phyloP scores from a whole-genome alignment of 2,797 vertebrate genomes.

The Crenuchus spilurus region DNA sequence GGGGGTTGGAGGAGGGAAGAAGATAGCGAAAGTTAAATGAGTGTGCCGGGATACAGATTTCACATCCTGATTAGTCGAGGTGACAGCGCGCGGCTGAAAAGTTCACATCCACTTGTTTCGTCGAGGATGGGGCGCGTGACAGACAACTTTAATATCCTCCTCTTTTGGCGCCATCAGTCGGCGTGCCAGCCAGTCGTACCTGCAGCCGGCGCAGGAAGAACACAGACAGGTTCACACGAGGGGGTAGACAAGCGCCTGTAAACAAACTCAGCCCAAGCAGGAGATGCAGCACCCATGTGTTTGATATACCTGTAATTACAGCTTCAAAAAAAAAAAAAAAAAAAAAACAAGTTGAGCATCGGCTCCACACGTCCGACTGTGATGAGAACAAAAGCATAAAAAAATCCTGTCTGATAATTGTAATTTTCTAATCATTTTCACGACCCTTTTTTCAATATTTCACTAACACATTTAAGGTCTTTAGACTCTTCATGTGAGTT shows the following conservation, averaged over 20 bases:
- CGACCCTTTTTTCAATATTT: conserved; percentile 6
- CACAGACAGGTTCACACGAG: conserved; percentile 75
- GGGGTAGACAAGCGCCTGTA: conserved; percentile 75
- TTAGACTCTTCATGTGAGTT: not conserved
- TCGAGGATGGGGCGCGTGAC: conserved; percentile 77
- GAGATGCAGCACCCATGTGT: conserved; percentile 70
- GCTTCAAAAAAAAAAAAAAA: conserved; percentile 45
- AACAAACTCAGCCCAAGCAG: conserved; percentile 77
- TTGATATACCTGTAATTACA: conserved; percentile 63
- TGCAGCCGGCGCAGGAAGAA: conserved; percentile 73
- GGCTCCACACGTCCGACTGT: conserved; percentile 38
- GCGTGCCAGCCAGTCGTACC: conserved; percentile 73
- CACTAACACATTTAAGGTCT: not conserved
- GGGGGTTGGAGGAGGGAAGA: conserved; percentile 47
- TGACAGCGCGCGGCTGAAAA: conserved; percentile 83
- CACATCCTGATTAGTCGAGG: conserved; percentile 89
- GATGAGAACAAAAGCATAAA: conserved; percentile 37
- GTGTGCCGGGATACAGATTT: conserved; percentile 89
- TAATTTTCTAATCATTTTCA: conserved; percentile 44
- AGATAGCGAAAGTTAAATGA: conserved; percentile 82
- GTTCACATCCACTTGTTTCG: conserved; percentile 87
- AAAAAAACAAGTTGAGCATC: conserved; percentile 27
- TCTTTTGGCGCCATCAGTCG: conserved; percentile 74
- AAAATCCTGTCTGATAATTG: conserved; percentile 28
- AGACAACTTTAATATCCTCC: conserved; percentile 86